These are phyloP conservation scores for Araneus ventricosus DNA, from an alignment of 1,140 invertebrate genomes.

Conservation along the genomic window DNA sequence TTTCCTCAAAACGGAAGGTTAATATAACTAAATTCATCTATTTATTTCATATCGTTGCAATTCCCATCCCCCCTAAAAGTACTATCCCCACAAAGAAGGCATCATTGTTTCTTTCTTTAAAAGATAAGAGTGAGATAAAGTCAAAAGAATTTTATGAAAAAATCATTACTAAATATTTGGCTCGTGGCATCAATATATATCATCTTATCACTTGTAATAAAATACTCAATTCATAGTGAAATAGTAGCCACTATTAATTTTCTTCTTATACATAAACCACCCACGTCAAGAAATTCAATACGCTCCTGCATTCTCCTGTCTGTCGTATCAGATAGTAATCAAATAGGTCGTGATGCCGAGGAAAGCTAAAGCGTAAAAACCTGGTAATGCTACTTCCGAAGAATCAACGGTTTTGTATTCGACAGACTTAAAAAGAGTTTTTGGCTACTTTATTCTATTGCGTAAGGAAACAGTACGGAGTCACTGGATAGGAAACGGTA, in stretches of 20 bases:
- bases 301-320: neutral
- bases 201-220: neutral
- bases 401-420: neutral
- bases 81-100: too few relatives aligned
- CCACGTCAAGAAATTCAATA: slow-evolving; percentile 7
- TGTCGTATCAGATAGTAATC: neutral
- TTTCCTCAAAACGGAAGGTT: neutral
- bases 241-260: neutral
- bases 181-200: too few relatives aligned
- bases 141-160: too few relatives aligned
- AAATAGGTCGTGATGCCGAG: neutral
- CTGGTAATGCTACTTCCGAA: neutral
- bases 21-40: too few relatives aligned
- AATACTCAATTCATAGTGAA: neutral
- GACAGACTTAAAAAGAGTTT: neutral
- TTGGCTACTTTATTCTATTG: slow-evolving; percentile 22
- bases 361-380: neutral
- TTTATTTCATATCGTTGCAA: too few relatives aligned
- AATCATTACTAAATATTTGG: too few relatives aligned
- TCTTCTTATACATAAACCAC: neutral
- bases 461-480: neutral
- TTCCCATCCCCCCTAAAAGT: too few relatives aligned
- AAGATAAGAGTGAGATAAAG: too few relatives aligned
- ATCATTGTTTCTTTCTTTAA: too few relatives aligned
- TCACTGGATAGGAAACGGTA: neutral